Evolutionary conservation across 2,888 invertebrate species (phyloP), one percentile per base, ranked within the genome.

Genomic region (Macropis europaea): DNA sequence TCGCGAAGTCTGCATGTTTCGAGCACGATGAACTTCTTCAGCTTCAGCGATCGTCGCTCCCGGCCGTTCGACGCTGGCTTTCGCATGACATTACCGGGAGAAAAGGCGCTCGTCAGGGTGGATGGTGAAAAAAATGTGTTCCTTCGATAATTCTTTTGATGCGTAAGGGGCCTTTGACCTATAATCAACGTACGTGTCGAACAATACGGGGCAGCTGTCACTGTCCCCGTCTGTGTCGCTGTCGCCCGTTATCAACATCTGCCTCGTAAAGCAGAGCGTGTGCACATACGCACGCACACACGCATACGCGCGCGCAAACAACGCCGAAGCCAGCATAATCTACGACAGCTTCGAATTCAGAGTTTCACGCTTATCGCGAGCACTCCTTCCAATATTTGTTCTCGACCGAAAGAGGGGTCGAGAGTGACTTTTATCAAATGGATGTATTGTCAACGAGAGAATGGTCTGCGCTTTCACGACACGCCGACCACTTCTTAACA

Each of bases 161-260:
- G 66, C 76, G 69, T 70, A 72, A 77, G 72, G 76, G 86, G 84
- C 74, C 81, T 84, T 86, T 86, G 84, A 84, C 86, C 86, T 73
- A 77, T 81, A 75, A 83, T 84, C 75, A 81, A 67, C 71, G 82
- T 75, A 80, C 70, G 76, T 60, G 75, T 79, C 82, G 82, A 84
- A 85, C 79, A 84, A 85, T 82, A 79, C 77, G 78, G 84, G 83
- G 76, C 84, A 84, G 86, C 83, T 85, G 84, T 80, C 81, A 82
- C 82, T 78, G 79, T 82, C 66, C 81, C 74, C 69, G 60, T 70
- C 79, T 83, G 64, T 69, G 75, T 70, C 74, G 74, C 75, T 76
- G 77, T 75, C 72, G 71, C 43, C 47, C 71, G 77, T 87, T 86
- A 87, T 87, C 86, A 87, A 81, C 86, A 86, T 86, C 86, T 86